These are phyloP conservation scores for Lysiphlebus fabarum DNA, from an alignment of 1,140 invertebrate species.

Conservation along the genomic window DNA sequence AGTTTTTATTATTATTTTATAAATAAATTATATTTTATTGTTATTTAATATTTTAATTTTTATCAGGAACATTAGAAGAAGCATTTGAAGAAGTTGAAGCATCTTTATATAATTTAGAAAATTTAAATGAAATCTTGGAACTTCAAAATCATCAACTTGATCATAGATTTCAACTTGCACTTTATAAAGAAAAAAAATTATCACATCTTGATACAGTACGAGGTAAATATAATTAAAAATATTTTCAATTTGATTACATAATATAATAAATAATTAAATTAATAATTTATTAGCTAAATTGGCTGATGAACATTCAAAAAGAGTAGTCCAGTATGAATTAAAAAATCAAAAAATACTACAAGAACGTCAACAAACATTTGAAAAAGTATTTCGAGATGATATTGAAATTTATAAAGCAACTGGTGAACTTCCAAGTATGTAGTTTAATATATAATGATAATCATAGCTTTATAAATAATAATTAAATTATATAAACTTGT, in stretches of 20 bases:
- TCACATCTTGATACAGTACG: constrained; percentile 55
- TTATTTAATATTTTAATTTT: constrained; percentile 2
- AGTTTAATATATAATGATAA: constrained; percentile 11
- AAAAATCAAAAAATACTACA: constrained; percentile 58
- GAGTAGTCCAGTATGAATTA: constrained; percentile 58
- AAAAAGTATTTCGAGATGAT: constrained; percentile 68
- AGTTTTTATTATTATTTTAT: not conserved
- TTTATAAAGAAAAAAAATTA: constrained; percentile 65
- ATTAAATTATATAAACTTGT: constrained; percentile 13
- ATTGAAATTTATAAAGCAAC: constrained; percentile 63
- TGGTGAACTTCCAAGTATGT: constrained; percentile 62
- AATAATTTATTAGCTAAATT: constrained; percentile 54
- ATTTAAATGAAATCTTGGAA: constrained; percentile 65
- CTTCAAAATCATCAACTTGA: constrained; percentile 62
- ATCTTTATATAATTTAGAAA: constrained; percentile 61
- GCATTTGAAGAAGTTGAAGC: constrained; percentile 65
- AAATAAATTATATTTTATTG: not conserved
- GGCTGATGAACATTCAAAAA: constrained; percentile 59
- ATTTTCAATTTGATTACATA: not conserved
- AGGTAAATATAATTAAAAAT: constrained; percentile 18
- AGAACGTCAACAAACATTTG: constrained; percentile 66
- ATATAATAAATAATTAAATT: constrained; percentile 8
- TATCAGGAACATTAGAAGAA: constrained; percentile 59
- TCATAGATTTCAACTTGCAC: constrained; percentile 63
- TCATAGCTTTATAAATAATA: too few species aligned